Percentiles rank a stretch among this genome's conserved stretches.
Conservation (phyloP, 2,113 vertebrate genomes). For the Forbesichthys agassizii region DNA sequence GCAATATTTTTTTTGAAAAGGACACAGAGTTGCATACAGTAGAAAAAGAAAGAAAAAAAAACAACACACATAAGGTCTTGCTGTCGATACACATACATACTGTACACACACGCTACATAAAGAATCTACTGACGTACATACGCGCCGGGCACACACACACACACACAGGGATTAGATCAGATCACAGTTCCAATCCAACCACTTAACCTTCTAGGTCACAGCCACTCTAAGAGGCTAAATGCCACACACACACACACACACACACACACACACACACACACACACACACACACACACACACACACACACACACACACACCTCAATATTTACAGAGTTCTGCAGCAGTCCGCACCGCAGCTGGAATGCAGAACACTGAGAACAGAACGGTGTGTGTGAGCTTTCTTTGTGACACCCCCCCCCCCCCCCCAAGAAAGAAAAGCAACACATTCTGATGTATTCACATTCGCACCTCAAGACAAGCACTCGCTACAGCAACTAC, state of each 20-base stretch:
- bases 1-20: background rate
- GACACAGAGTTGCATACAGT: constrained; percentile 8
- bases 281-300: constrained; percentile 26
- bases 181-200: constrained; percentile 6
- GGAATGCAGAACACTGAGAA: constrained; percentile 52
- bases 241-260: constrained; percentile 14
- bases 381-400: background rate
- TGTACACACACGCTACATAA: no score
- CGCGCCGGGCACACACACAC: background rate
- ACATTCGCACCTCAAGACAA: background rate
- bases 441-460: background rate
- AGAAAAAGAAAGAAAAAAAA: background rate
- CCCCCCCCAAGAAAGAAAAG: background rate
- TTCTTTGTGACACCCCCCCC: background rate
- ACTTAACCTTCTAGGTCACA: constrained; percentile 33
- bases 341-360: constrained; percentile 48
- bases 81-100: constrained; percentile 1
- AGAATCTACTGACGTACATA: background rate
- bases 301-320: constrained; percentile 25
- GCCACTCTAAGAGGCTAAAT: constrained; percentile 27
- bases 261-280: constrained; percentile 24
- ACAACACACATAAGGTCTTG: background rate
- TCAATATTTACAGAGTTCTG: constrained; percentile 57
- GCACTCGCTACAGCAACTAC: constrained; percentile 8
- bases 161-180: constrained; percentile 2